Conservation (phyloP, 1,140 invertebrate species). For the Apocrypta bakeri region DNA sequence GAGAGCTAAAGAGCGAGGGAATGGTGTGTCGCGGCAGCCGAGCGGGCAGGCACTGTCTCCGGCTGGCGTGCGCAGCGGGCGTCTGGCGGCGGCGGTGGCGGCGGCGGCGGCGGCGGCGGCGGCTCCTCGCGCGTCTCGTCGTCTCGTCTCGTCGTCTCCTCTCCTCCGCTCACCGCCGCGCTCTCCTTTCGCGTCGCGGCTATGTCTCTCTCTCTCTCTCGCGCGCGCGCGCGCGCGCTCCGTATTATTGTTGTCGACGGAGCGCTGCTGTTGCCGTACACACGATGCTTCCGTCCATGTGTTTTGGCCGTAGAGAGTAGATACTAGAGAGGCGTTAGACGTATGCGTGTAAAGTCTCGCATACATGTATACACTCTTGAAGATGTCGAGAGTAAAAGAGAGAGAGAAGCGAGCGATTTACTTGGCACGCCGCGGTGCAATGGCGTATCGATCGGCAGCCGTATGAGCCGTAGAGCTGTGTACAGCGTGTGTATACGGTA, state of each 20-base stretch:
- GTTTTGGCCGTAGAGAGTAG: not conserved
- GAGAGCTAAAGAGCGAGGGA: not conserved
- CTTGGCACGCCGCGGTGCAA: slow-evolving; percentile 64
- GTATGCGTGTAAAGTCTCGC: not conserved
- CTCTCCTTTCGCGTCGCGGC: not conserved
- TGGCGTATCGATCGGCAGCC: slow-evolving; percentile 69
- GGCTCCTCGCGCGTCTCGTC: slow-evolving; percentile 21
- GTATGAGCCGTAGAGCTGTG: slow-evolving; percentile 10
- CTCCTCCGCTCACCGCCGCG: slow-evolving; percentile 1
- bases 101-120: not conserved
- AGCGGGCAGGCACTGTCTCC: slow-evolving; percentile 2
- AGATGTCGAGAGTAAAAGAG: slow-evolving; percentile 1
- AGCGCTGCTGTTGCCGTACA: slow-evolving; percentile 12
- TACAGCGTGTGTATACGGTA: not conserved
- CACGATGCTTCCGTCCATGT: slow-evolving; percentile 3
- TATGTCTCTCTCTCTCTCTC: not conserved
- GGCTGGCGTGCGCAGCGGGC: slow-evolving; percentile 5
- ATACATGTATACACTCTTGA: not conserved
- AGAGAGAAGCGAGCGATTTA: slow-evolving; percentile 55
- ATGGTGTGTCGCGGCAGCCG: not conserved
- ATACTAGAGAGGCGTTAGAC: not conserved
- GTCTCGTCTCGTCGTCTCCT: slow-evolving; percentile 20
- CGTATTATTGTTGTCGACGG: slow-evolving; percentile 47
- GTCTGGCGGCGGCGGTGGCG: slow-evolving; percentile 4
- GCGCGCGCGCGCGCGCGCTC: slow-evolving; percentile 11